These are phyloP conservation scores for Drosophila macrothrix DNA, from an alignment of 2,888 invertebrate species.

Conservation along the genomic window DNA sequence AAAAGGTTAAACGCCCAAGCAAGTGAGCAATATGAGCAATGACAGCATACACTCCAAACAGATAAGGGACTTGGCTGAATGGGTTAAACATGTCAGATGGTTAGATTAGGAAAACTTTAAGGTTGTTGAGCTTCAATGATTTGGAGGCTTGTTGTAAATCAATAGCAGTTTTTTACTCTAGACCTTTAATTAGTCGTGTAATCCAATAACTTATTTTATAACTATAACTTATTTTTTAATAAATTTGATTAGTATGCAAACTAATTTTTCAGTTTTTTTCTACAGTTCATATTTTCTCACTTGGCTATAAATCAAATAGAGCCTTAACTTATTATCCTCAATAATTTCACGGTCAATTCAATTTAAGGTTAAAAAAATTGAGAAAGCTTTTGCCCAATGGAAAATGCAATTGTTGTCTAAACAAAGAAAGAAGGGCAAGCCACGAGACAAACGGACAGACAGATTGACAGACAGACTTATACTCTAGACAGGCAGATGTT, in stretches of 20 bases:
- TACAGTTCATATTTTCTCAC: not conserved
- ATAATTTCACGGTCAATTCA: constrained; percentile 10
- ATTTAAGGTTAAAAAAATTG: not conserved
- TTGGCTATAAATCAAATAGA: not conserved
- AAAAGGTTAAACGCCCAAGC: constrained; percentile 72
- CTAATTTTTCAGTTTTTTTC: not conserved
- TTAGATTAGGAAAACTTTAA: constrained; percentile 31
- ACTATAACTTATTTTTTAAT: no score
- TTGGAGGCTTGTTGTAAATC: not conserved
- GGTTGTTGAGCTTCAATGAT: constrained; percentile 6
- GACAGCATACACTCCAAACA: constrained; percentile 49
- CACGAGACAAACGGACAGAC: constrained; percentile 12
- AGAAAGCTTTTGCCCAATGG: constrained; percentile 19
- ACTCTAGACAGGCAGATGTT: not conserved
- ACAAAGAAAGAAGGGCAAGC: constrained; percentile 25
- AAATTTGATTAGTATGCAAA: not conserved
- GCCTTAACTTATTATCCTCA: not conserved
- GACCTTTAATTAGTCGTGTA: not conserved
- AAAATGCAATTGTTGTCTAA: constrained; percentile 52
- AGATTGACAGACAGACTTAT: constrained; percentile 12
- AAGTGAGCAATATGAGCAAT: constrained; percentile 76
- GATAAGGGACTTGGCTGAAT: constrained; percentile 45
- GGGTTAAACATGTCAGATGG: constrained; percentile 28
- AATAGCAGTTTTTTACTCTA: not conserved
- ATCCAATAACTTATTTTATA: no score